These are phyloP conservation scores for Orycteropus afer DNA, from an alignment of 2,113 vertebrate species.

Conservation along the genomic window DNA sequence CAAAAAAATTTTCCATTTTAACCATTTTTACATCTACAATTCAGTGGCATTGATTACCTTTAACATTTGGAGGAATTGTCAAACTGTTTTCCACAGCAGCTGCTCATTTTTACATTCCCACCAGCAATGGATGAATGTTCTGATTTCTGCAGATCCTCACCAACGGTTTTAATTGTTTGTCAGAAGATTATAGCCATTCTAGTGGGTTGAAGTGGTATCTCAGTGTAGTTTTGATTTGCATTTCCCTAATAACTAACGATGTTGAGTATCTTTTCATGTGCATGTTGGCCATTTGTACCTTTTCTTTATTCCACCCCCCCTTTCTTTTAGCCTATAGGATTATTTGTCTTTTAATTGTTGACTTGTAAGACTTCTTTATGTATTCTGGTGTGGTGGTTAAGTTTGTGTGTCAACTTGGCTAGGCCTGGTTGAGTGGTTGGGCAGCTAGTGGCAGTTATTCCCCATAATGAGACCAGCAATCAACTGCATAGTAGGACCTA, in stretches of 20 bases:
- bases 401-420: too few relatives aligned
- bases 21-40: too few relatives aligned
- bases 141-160: not conserved
- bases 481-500: too few relatives aligned
- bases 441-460: too few relatives aligned
- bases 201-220: not conserved
- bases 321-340: not conserved
- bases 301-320: not conserved
- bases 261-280: not conserved
- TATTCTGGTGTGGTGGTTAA: too few relatives aligned
- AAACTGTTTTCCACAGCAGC: not conserved
- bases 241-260: not conserved
- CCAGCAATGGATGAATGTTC: too few relatives aligned
- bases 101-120: not conserved
- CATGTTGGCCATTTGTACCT: not conserved
- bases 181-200: not conserved
- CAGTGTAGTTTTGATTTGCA: not conserved
- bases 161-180: not conserved
- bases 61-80: not conserved
- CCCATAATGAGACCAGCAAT: too few relatives aligned
- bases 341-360: not conserved
- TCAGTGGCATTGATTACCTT: too few relatives aligned
- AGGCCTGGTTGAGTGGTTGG: too few relatives aligned
- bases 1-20: too few relatives aligned
- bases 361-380: not conserved